Percentiles rank a stretch among this genome's conserved stretches.
Conservation (phyloP, 2,888 invertebrate species). For the Thysanoteuthis rhombus region DNA sequence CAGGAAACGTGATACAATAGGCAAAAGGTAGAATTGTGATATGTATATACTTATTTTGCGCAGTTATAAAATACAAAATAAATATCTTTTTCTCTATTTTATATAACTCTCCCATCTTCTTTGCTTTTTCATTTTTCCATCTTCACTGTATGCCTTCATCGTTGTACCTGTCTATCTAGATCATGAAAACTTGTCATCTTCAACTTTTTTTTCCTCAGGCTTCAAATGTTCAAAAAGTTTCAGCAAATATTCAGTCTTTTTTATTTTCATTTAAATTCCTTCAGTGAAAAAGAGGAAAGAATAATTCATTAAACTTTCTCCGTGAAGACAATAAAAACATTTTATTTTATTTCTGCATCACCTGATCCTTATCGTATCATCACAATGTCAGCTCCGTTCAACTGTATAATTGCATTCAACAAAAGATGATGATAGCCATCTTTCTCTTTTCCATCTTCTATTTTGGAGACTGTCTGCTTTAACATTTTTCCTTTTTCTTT, state of each 20-base stretch:
- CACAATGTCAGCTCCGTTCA: conserved; percentile 12
- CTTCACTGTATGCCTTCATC: too few species aligned
- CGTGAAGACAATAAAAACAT: not conserved
- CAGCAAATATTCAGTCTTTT: not conserved
- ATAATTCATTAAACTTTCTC: not conserved
- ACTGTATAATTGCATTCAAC: not conserved
- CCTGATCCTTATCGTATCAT: not conserved
- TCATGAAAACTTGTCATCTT: not conserved
- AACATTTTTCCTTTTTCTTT: not conserved
- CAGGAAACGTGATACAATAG: too few species aligned
- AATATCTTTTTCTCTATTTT: too few species aligned
- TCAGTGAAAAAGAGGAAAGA: not conserved
- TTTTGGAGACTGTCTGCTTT: not conserved
- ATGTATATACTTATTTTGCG: too few species aligned
- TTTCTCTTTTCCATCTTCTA: not conserved
- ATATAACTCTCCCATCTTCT: too few species aligned
- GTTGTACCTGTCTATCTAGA: not conserved
- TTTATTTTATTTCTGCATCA: not conserved
- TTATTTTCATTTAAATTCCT: not conserved
- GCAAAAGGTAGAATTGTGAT: too few species aligned
- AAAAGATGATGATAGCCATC: not conserved
- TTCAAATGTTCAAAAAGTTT: not conserved
- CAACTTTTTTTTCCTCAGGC: not conserved
- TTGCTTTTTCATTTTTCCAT: too few species aligned
- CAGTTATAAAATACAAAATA: too few species aligned